Evolutionary conservation across 2,113 vertebrate genomes (phyloP).

Genomic region (Apaloderma vittatum): DNA sequence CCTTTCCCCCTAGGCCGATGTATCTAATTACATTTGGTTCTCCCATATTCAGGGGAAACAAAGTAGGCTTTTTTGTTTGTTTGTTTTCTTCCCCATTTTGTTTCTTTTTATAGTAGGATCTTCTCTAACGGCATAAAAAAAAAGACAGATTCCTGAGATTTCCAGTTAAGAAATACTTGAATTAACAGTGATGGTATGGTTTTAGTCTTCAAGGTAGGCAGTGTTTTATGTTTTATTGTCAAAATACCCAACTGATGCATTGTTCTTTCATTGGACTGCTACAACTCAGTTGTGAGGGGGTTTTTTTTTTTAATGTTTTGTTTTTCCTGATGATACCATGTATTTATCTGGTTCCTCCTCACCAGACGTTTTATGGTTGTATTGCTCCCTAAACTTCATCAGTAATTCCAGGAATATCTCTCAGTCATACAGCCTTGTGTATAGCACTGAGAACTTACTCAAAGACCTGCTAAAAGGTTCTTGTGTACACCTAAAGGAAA

Average conservation of each 20-base stretch:
- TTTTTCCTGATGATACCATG: not conserved
- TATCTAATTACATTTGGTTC: not conserved
- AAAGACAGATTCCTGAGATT: not conserved
- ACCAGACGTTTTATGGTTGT: not conserved
- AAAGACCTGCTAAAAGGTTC: not conserved
- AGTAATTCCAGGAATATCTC: not conserved
- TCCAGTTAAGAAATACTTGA: not conserved
- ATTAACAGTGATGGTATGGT: not conserved
- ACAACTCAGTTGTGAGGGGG: not conserved
- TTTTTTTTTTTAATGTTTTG: not conserved
- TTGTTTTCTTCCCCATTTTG: not conserved
- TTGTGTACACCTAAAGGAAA: not conserved
- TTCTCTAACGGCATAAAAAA: not conserved
- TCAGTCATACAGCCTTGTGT: not conserved
- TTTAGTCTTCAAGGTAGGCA: not conserved
- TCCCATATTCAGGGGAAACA: not conserved
- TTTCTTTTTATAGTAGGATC: not conserved
- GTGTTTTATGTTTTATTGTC: not conserved
- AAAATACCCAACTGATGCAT: not conserved
- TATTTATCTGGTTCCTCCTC: not conserved
- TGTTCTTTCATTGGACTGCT: not conserved
- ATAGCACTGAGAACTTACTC: not conserved
- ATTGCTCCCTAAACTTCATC: not conserved
- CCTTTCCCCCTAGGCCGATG: not conserved
- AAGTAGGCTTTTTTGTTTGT: rapidly evolving